A percentile compares a stretch with the other conserved stretches of the same genome.
phyloP scores from a whole-genome alignment of 1,140 invertebrate genomes.

The Nixonia krombeini region DNA sequence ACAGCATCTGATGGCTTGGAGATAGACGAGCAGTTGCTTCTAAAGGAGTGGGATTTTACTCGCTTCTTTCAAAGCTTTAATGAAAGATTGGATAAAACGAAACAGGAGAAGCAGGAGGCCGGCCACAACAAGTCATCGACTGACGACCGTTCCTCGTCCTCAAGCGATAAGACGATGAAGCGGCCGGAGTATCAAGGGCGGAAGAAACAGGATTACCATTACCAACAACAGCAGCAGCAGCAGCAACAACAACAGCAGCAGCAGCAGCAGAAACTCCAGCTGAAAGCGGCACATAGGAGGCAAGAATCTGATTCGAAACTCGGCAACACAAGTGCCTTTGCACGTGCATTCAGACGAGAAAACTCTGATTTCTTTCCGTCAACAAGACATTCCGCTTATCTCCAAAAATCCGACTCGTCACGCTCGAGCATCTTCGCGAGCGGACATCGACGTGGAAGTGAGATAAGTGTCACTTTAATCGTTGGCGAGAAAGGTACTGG shows the following conservation, averaged over 20 bases:
- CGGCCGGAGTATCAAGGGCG: conserved; percentile 49
- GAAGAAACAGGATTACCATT: conserved; percentile 51
- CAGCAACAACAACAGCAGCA: conserved; percentile 51
- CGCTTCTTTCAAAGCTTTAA: conserved; percentile 81
- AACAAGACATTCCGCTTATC: conserved; percentile 82
- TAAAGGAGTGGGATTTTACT: conserved; percentile 88
- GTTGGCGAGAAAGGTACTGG: conserved; percentile 63
- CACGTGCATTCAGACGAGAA: conserved; percentile 83
- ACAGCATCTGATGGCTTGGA: conserved; percentile 67
- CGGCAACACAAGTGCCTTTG: conserved; percentile 76
- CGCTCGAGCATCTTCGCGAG: conserved; percentile 73
- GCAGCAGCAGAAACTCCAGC: conserved; percentile 64
- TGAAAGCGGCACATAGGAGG: conserved; percentile 67
- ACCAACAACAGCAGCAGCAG: too few species aligned
- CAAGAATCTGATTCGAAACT: conserved; percentile 80
- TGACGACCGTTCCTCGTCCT: conserved; percentile 47
- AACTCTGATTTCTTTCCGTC: conserved; percentile 86
- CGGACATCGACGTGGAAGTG: conserved; percentile 77
- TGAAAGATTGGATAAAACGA: conserved; percentile 66
- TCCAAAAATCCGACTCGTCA: conserved; percentile 72
- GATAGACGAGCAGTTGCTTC: conserved; percentile 79
- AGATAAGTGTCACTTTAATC: conserved; percentile 69
- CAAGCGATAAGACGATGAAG: conserved; percentile 57
- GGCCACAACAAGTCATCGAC: conserved; percentile 41
- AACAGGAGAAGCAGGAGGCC: conserved; percentile 53